Evolutionary conservation across 2,888 invertebrate genomes (phyloP).

Genomic region (Ophonus ardosiacus): DNA sequence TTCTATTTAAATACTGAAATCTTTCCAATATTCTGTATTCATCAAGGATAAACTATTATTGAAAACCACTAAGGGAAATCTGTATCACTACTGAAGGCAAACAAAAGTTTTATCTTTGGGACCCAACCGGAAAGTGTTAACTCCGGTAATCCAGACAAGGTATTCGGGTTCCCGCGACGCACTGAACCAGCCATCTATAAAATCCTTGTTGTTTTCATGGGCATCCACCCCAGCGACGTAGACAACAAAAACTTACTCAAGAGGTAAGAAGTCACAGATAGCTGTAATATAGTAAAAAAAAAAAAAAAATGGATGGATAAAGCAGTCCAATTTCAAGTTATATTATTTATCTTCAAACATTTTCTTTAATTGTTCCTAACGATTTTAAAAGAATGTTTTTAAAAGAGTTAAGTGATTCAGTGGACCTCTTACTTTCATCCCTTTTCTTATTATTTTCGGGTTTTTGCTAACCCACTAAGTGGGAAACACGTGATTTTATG

Average conservation of each 20-base stretch:
- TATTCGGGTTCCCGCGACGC: slow-evolving; percentile 30
- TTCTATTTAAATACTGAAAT: neutral
- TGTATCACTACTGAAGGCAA: neutral
- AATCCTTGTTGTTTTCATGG: neutral
- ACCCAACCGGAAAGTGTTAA: slow-evolving; percentile 20
- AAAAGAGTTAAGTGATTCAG: too few species aligned
- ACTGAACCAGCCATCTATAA: neutral
- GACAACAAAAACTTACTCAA: neutral
- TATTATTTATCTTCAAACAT: too few species aligned
- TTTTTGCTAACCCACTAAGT: too few species aligned
- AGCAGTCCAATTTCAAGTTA: too few species aligned
- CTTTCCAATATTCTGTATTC: neutral
- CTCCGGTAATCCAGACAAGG: slow-evolving; percentile 35
- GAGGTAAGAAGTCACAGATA: neutral
- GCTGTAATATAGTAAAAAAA: too few species aligned
- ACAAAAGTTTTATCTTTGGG: neutral
- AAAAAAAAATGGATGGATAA: too few species aligned
- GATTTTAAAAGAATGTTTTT: too few species aligned
- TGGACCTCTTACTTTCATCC: too few species aligned
- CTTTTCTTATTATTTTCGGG: too few species aligned
- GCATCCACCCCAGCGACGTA: neutral
- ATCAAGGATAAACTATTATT: neutral
- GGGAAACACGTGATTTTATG: too few species aligned
- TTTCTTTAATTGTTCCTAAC: too few species aligned
- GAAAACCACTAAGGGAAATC: neutral